Conservation (phyloP, 2,888 invertebrate species). For the Coelogynopora nodosa region DNA sequence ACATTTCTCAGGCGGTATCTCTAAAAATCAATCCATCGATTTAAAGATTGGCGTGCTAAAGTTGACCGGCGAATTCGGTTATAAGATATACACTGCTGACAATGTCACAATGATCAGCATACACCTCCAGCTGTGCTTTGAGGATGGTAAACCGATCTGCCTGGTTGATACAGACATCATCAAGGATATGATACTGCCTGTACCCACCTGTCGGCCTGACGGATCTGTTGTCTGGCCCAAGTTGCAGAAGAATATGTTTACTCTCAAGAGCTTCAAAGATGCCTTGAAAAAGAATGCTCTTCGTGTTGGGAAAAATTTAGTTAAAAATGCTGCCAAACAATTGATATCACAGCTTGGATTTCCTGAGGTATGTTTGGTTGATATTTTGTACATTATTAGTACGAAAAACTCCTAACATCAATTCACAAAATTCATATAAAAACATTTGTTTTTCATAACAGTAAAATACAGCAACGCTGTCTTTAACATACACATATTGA, state of each 20-base stretch:
- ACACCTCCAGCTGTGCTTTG: slow-evolving; percentile 50
- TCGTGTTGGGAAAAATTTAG: slow-evolving; percentile 8
- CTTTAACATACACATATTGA: no score
- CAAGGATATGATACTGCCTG: slow-evolving; percentile 50
- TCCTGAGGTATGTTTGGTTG: slow-evolving; percentile 7
- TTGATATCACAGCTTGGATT: slow-evolving; percentile 35
- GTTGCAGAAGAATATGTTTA: slow-evolving; percentile 43
- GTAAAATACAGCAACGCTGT: no score
- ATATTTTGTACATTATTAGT: no score
- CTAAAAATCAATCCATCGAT: not conserved
- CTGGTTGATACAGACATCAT: slow-evolving; percentile 49
- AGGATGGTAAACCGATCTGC: slow-evolving; percentile 48
- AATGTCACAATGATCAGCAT: slow-evolving; percentile 49
- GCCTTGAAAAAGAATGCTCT: slow-evolving; percentile 44
- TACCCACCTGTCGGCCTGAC: slow-evolving; percentile 50
- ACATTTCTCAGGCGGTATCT: not conserved
- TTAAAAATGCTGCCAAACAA: not conserved
- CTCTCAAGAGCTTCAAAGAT: slow-evolving; percentile 33
- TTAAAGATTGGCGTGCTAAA: not conserved
- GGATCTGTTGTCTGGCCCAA: slow-evolving; percentile 50
- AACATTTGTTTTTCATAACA: no score
- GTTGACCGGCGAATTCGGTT: not conserved
- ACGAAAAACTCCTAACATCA: no score
- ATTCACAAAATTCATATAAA: no score
- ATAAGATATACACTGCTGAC: slow-evolving; percentile 35